Conservation (phyloP, 2,113 vertebrate genomes). For the Cynocephalus volans region DNA sequence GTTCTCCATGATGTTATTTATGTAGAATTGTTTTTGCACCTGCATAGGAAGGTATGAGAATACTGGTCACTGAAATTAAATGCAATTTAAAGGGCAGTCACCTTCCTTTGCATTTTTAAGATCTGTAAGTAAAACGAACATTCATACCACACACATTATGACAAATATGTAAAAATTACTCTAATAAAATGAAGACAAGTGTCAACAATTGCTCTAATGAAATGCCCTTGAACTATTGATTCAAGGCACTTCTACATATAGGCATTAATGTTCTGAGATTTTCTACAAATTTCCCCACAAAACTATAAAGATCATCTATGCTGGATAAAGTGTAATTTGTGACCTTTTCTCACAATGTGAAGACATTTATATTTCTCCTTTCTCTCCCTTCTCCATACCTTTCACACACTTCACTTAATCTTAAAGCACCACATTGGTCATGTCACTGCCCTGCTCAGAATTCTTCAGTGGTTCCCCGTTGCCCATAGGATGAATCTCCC, state of each 20-base stretch:
- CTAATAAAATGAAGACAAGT: conserved; percentile 80
- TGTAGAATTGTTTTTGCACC: background rate
- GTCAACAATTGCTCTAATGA: conserved; percentile 72
- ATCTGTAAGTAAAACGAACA: conserved; percentile 69
- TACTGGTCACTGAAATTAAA: conserved; percentile 12
- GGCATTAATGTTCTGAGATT: conserved; percentile 43
- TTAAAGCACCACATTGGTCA: background rate
- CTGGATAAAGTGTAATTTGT: background rate
- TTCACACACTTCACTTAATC: background rate
- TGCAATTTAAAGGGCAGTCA: conserved; percentile 38
- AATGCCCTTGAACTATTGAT: conserved; percentile 67
- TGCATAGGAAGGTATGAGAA: background rate
- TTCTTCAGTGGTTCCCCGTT: background rate
- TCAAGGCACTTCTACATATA: conserved; percentile 48
- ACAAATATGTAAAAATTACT: conserved; percentile 78
- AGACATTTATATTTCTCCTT: background rate
- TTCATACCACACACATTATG: background rate
- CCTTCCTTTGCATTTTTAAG: conserved; percentile 52
- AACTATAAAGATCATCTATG: background rate
- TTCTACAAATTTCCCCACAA: background rate
- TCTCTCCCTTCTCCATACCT: background rate
- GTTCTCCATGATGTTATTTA: background rate
- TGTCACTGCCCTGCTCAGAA: background rate
- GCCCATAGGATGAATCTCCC: background rate
- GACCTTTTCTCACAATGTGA: conserved; percentile 10